Conservation (phyloP, 2,888 invertebrate species). For the Chrysolina americana region DNA sequence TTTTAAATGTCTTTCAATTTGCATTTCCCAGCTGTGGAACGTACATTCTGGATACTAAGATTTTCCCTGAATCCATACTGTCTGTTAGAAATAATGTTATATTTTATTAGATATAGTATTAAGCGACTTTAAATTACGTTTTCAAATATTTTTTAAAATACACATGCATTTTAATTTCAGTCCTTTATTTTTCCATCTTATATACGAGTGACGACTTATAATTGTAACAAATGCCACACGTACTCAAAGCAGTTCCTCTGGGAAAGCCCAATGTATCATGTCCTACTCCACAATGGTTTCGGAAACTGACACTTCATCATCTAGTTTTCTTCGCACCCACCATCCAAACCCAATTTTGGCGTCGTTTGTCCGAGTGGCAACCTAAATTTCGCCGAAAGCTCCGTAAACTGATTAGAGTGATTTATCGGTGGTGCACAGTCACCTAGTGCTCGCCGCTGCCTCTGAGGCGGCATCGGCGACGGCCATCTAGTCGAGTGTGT, state of each 20-base stretch:
- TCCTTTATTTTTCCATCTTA: no score
- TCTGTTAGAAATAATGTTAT: no score
- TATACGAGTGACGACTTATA: no score
- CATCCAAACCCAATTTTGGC: constrained; percentile 1
- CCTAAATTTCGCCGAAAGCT: constrained; percentile 22
- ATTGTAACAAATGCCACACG: no score
- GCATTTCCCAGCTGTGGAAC: no score
- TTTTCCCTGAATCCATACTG: no score
- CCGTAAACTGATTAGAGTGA: constrained; percentile 48
- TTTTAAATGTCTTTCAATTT: no score
- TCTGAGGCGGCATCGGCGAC: not conserved
- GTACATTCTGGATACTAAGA: no score
- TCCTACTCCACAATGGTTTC: not conserved
- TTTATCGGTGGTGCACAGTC: constrained; percentile 35
- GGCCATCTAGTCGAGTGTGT: constrained; percentile 44
- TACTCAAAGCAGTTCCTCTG: not conserved
- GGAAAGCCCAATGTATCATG: not conserved
- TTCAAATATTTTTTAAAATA: no score
- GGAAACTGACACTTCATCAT: not conserved
- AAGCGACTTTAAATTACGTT: no score
- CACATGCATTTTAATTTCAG: no score
- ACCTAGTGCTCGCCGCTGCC: constrained; percentile 11
- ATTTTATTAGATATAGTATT: no score
- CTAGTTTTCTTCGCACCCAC: not conserved
- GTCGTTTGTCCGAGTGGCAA: constrained; percentile 2